Percentiles rank a stretch among this genome's conserved stretches.
Conservation (phyloP, 2,888 invertebrate genomes). For the Ganaspis brasiliensis region DNA sequence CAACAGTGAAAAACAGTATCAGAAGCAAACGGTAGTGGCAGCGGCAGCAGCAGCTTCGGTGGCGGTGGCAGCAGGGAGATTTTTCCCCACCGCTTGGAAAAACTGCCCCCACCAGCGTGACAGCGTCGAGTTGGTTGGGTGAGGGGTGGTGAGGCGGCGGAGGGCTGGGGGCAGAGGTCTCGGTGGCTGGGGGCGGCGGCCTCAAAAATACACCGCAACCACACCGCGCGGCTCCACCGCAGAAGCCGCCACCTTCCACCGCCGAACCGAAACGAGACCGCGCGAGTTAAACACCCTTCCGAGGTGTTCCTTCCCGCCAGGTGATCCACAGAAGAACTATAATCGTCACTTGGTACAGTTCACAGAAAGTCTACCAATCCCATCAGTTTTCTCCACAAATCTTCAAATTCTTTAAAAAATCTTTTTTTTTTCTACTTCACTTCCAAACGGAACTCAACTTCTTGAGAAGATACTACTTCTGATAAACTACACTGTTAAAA, state of each 20-base stretch:
- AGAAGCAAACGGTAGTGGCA: slow-evolving; percentile 48
- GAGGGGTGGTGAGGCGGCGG: slow-evolving; percentile 55
- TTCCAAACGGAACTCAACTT: too few relatives aligned
- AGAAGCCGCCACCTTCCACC: slow-evolving; percentile 80
- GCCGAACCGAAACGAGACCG: slow-evolving; percentile 79
- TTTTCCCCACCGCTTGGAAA: slow-evolving; percentile 79
- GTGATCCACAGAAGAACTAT: slow-evolving; percentile 40
- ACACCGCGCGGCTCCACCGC: slow-evolving; percentile 80
- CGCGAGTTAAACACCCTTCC: slow-evolving; percentile 77
- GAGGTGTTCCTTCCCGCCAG: slow-evolving; percentile 51
- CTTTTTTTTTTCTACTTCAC: background rate
- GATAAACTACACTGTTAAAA: too few relatives aligned
- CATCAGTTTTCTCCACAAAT: background rate
- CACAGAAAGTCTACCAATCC: background rate
- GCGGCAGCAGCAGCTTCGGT: slow-evolving; percentile 54
- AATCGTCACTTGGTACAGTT: slow-evolving; percentile 4
- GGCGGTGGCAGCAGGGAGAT: slow-evolving; percentile 65
- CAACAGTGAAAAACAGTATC: slow-evolving; percentile 64
- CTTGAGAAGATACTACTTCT: too few relatives aligned
- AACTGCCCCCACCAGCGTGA: slow-evolving; percentile 73
- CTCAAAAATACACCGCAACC: slow-evolving; percentile 81
- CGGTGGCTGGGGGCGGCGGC: slow-evolving; percentile 79
- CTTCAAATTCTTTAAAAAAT: background rate
- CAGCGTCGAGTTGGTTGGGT: slow-evolving; percentile 64
- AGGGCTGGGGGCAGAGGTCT: slow-evolving; percentile 66